Conservation (phyloP, 2,888 invertebrate species). For the Drosophila buzzatii region DNA sequence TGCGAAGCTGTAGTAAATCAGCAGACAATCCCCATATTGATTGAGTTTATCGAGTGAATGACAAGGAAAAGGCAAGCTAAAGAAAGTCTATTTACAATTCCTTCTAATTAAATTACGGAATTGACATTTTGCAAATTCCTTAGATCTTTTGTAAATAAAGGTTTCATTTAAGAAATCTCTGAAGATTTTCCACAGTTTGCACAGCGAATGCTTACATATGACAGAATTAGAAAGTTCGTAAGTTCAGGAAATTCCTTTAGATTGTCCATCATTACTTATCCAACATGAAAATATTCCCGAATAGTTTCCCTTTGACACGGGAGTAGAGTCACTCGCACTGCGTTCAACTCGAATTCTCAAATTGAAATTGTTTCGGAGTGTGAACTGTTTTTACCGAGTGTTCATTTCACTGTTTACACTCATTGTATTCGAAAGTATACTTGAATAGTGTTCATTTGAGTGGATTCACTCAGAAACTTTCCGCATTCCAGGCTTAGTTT, state of each 20-base stretch:
- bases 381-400: neutral
- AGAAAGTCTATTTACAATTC: neutral
- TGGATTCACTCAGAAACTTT: neutral
- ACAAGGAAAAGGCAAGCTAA: neutral
- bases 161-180: neutral
- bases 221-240: too few relatives aligned
- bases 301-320: neutral
- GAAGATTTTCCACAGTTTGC: too few relatives aligned
- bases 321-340: neutral
- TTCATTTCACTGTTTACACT: neutral
- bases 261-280: neutral
- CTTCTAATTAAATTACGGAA: neutral
- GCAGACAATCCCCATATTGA: constrained; percentile 34
- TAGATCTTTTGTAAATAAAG: neutral
- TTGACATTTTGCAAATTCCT: neutral
- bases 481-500: neutral
- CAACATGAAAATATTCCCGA: neutral
- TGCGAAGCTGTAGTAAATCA: constrained; percentile 49
- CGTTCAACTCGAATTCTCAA: neutral
- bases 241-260: too few relatives aligned
- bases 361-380: neutral
- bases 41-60: constrained; percentile 19
- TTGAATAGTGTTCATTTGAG: neutral
- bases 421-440: neutral
- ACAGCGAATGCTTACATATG: too few relatives aligned